Evolutionary conservation across 2,888 invertebrate species (phyloP), one percentile per base, ranked within the genome.

Genomic region (Scaptomyza reducta): DNA sequence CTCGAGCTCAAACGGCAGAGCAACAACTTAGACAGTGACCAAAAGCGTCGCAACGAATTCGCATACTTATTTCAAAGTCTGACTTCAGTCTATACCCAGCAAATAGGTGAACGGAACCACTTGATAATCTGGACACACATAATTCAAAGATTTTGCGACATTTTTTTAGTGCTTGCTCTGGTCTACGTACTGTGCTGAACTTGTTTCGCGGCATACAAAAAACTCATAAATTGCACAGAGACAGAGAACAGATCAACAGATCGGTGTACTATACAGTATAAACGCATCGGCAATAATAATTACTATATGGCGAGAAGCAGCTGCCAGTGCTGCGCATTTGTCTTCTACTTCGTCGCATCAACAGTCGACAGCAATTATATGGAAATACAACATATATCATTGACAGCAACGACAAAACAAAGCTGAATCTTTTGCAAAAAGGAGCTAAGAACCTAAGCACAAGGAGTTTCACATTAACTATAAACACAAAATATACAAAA

Each of bases 301-400:
- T 44, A 38, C 60, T 83, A 77, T 82, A 84, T 84, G 84, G 84
- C 77, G 60, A 68, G 64, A 65, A 60, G 67, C 74, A 60, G 59
- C 57, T 78, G 60, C 42, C 53, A 55, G 51, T 81, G 78, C 86
- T 87, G 88, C 84, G 84, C 88, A 86, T 78, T 86, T 86, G 62
- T 57, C 58, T 69, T 65, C 51, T 57, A 65, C 68, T 58, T 73
- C 56, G 61, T 57, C 75, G 45, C 70, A 68, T 62, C 41, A 33
- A 58, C 57, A 67, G 74, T 57, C 68, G 60, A 57, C 53, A 63
- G 58, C 40, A 44, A 41, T 25, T 69, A 69, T 73, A 79, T 77
- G 72, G 65, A 58, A 76, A 80, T 57, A 59, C 87, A 61, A 74
- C 87, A 63, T 70, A 49, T 54, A 67, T 46, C 76, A 70, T 65